Evolutionary conservation across 2,888 invertebrate genomes (phyloP).

Genomic region (Aporophyla nigra): DNA sequence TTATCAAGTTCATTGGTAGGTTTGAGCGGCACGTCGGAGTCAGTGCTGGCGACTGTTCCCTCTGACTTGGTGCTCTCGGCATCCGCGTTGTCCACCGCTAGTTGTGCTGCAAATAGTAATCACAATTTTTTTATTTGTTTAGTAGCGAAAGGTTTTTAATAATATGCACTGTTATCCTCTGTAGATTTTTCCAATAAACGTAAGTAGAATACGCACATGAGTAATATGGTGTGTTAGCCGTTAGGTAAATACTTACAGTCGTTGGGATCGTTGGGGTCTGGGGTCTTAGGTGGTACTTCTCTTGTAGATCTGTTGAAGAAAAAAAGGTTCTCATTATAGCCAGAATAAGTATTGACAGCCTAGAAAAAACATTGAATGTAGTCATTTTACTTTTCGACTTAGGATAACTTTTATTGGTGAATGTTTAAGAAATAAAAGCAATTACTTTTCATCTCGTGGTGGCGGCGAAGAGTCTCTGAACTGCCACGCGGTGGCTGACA

Average conservation of each 20-base stretch:
- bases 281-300: conserved; percentile 74
- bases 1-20: conserved; percentile 93
- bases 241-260: conserved; percentile 74
- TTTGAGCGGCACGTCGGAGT: conserved; percentile 92
- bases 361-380: background rate
- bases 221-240: too few relatives aligned
- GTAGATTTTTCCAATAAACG: background rate
- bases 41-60: conserved; percentile 92
- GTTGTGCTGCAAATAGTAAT: conserved; percentile 73
- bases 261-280: conserved; percentile 79
- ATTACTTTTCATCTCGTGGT: conserved; percentile 76
- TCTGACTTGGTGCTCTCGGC: conserved; percentile 93
- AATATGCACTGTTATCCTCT: background rate
- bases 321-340: background rate
- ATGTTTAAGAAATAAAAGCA: background rate
- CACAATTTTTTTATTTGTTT: background rate
- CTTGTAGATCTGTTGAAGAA: conserved; percentile 75
- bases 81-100: conserved; percentile 90
- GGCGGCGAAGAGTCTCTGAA: conserved; percentile 89
- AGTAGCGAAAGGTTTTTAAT: background rate
- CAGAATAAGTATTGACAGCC: background rate
- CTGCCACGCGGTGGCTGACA: conserved; percentile 93
- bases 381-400: background rate
- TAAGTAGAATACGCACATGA: background rate
- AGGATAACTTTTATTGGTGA: background rate